Evolutionary conservation across 2,113 vertebrate species (phyloP).

Genomic region (Anas platyrhynchos): DNA sequence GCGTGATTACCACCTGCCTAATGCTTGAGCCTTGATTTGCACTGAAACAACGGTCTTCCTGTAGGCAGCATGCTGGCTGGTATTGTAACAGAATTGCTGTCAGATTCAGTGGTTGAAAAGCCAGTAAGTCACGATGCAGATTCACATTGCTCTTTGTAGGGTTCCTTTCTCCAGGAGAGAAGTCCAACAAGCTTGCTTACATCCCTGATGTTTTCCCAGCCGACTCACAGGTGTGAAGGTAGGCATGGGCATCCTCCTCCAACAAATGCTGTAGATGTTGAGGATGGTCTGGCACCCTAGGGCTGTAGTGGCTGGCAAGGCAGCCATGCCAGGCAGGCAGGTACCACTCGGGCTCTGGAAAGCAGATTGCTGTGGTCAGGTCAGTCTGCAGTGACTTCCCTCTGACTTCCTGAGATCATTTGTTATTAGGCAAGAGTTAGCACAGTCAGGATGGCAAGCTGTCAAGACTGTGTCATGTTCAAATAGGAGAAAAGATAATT

Average conservation of each 20-base stretch:
- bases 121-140: not conserved
- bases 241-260: not conserved
- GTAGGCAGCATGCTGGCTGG: accelerated
- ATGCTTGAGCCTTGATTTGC: not conserved
- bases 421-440: not conserved
- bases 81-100: not conserved
- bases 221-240: not conserved
- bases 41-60: not conserved
- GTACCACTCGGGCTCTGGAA: not conserved
- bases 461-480: not conserved
- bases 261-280: accelerated
- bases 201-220: accelerated
- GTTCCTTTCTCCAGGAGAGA: not conserved
- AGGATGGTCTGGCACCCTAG: too few species aligned
- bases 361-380: not conserved
- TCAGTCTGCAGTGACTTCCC: not conserved
- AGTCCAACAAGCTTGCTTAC: not conserved
- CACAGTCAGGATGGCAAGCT: not conserved
- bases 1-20: not conserved
- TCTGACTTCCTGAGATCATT: not conserved
- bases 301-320: not conserved
- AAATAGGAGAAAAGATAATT: not conserved
- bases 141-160: not conserved
- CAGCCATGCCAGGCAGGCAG: not conserved
- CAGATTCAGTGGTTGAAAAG: not conserved